Base-by-base conservation (phyloP, 2,797 vertebrate genomes). In the Chanos chanos region DNA sequence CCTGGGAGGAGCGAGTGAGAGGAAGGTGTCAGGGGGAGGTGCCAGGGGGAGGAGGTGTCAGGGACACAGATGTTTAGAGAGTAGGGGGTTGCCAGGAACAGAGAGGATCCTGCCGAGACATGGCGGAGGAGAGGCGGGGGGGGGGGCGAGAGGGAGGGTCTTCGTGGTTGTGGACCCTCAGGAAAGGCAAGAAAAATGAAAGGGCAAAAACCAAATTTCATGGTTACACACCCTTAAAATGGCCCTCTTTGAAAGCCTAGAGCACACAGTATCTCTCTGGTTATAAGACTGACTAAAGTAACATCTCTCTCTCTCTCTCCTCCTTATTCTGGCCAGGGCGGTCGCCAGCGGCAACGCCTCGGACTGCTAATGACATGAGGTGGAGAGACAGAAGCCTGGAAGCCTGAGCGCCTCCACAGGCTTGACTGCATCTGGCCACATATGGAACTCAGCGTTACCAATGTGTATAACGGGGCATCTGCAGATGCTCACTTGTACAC, bases 51-150 rank as follows among this genome's bases (percentile, higher is more conserved):
- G 53, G 51, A 41, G 48, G 49, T 48, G 56, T 59, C 27, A 55
- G 61, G 56, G 34, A 18, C 70, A 75, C 62, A 66, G 69, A 72
- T 69, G 62, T 65, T 66, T 48, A 44, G 30, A 12, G 49, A 63
- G 69, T 58, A 64, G 69, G 58, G 69, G 69, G 65, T 68, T 72
- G 73, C 62, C 59, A 64, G 62, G 59, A 8, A 25, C 34, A 12
- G 61, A 66, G 50, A 72, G 48, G 59, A 64, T 45, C 28, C 50
- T 64, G 64, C 34, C 41, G 63, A 55, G 57, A 48, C 40, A 50
- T 51, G 59, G 48, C 28, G 52, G 53, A 36, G 55, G 57, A 48
- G 37, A 45, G 52, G 41, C 58, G 53, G 37, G 63, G 47, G 51
- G 45, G 22, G 47, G 58, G 50, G 63, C 45, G 63, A 47, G 52